Conservation (phyloP, 2,797 vertebrate species). For the Prunella strophiata region DNA sequence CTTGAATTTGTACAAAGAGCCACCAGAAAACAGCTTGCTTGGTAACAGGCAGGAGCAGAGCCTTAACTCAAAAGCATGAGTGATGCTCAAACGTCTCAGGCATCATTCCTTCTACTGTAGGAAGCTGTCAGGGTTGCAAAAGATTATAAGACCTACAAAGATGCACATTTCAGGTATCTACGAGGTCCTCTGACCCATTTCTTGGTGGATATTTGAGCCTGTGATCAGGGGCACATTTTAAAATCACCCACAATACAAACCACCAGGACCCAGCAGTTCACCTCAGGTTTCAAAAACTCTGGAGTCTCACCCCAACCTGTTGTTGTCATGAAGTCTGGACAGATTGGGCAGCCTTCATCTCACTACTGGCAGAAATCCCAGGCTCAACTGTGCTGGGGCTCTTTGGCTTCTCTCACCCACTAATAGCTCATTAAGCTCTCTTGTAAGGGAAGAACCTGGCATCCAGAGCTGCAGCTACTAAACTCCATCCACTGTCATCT, state of each 20-base stretch:
- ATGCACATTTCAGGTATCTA: neutral
- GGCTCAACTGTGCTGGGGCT: neutral
- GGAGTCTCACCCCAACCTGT: neutral
- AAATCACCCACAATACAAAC: neutral
- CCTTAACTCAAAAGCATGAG: neutral
- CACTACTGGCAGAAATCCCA: slow-evolving; percentile 28
- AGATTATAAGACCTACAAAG: neutral
- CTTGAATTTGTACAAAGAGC: neutral
- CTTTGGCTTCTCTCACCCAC: slow-evolving; percentile 1
- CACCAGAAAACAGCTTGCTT: neutral
- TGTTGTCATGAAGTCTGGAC: neutral
- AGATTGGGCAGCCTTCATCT: neutral
- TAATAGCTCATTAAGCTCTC: slow-evolving; percentile 10
- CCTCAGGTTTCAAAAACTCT: neutral
- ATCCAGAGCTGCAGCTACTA: neutral
- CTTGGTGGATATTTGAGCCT: neutral
- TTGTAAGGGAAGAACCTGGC: neutral
- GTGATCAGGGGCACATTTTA: neutral
- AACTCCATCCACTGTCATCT: neutral
- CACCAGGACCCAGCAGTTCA: neutral
- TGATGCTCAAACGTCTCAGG: neutral
- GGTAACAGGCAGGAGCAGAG: neutral
- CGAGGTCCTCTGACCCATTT: neutral
- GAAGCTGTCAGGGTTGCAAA: neutral
- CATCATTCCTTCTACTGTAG: neutral